Evolutionary conservation across 2,888 invertebrate genomes (phyloP), one percentile per base, ranked within the genome.

Genomic region (Scelioninae gen. 2): DNA sequence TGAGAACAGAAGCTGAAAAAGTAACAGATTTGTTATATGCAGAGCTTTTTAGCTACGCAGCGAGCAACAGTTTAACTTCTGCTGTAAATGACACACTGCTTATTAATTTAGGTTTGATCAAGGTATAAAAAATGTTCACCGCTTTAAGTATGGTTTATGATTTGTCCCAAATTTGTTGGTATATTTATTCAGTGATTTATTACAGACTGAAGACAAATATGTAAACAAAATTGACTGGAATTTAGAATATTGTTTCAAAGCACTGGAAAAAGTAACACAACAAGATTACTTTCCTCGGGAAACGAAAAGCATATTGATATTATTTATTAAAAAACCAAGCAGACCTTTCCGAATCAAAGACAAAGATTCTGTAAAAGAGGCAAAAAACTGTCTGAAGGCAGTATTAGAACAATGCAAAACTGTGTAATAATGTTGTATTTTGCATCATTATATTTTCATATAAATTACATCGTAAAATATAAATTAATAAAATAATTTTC

Each of bases 121-220:
- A 94, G 89, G 94, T 93, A 85, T 80, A 6, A 31, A 3, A 6
- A 25, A 4, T 25, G 3, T 25, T n/a, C n/a, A n/a, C n/a, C n/a
- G n/a, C n/a, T n/a, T n/a, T n/a, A n/a, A n/a, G n/a, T n/a, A 22
- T 22, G 22, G 2, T 22, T 22, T 4, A 22, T 4, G 3, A 22
- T 22, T 22, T 22, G 5, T 22, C 2, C 22, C 2, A 25, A 15
- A 25, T 25, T 22, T 37, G 18, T 39, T 50, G 1, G 5, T n/a
- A n/a, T n/a, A n/a, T n/a, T n/a, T n/a, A n/a, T n/a, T n/a, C n/a
- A n/a, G n/a, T n/a, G 35, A 39, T 69, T 13, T 43, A 75, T 76
- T 86, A 19, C 86, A 92, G 92, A 88, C 91, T 7, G 94, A 94
- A 85, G 91, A 92, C 81, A 93, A 92, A 80, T 86, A 86, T 11